phyloP scores from a whole-genome alignment of 2,113 vertebrate genomes.

The Melanotaenia duboulayi region DNA sequence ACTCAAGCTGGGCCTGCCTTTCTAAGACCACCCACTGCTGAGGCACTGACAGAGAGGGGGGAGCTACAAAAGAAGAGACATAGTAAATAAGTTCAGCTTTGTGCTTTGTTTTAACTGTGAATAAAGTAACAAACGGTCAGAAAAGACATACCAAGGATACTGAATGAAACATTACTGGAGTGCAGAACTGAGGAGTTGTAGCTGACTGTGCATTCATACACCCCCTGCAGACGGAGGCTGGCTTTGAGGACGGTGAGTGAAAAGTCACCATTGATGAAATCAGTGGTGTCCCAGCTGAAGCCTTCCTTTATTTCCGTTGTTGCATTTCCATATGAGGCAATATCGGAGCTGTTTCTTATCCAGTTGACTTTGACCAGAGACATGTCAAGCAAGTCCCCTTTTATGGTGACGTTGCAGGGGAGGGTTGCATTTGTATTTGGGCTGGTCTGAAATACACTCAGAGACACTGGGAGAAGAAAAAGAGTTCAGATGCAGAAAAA shows the following conservation, averaged over 20 bases:
- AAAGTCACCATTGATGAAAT: conserved; percentile 68
- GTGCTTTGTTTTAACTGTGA: background rate
- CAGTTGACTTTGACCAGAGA: conserved; percentile 70
- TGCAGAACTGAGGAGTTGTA: conserved; percentile 61
- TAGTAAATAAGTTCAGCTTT: background rate
- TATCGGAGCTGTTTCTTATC: conserved; percentile 55
- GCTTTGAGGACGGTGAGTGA: conserved; percentile 70
- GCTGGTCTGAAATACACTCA: conserved; percentile 58
- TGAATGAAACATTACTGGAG: conserved; percentile 66
- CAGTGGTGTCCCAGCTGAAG: conserved; percentile 61
- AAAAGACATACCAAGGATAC: conserved; percentile 69
- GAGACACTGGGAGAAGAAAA: conserved; percentile 58
- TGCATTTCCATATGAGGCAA: conserved; percentile 57
- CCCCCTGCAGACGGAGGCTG: conserved; percentile 69
- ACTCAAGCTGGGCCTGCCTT: conserved; percentile 63
- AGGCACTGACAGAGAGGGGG: conserved; percentile 70
- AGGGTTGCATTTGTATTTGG: conserved; percentile 63
- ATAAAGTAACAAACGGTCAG: background rate
- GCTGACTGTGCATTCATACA: conserved; percentile 76
- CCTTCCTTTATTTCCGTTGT: conserved; percentile 45
- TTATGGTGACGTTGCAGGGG: conserved; percentile 62
- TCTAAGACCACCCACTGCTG: conserved; percentile 71
- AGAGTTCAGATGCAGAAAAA: background rate
- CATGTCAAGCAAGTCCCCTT: background rate
- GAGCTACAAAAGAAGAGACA: conserved; percentile 28